Percentiles rank a stretch among this genome's conserved stretches.
Conservation (phyloP, 1,140 invertebrate genomes). For the Zaprionus tsacasi region DNA sequence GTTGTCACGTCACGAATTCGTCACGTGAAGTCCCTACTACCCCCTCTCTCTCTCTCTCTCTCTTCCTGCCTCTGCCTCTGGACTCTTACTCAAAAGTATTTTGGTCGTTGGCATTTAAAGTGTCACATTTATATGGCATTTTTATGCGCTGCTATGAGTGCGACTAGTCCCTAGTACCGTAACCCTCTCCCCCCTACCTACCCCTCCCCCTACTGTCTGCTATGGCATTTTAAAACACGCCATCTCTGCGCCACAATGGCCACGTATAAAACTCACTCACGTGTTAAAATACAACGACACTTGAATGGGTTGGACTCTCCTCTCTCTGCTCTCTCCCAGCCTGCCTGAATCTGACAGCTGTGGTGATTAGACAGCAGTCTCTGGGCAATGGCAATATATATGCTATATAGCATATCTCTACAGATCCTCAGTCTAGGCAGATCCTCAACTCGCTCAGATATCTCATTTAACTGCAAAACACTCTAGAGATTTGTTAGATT, state of each 20-base stretch:
- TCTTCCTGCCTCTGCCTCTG: not conserved
- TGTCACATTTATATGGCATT: conserved; percentile 81
- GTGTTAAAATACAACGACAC: conserved; percentile 70
- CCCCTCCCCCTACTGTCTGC: conserved; percentile 5
- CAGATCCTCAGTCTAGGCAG: not conserved
- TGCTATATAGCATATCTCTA: not conserved
- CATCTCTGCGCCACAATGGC: conserved; percentile 37
- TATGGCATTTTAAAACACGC: conserved; percentile 34
- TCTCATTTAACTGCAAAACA: not conserved
- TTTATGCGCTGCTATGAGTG: conserved; percentile 65
- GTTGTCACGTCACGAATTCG: conserved; percentile 75
- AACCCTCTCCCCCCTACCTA: not conserved
- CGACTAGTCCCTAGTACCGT: conserved; percentile 1
- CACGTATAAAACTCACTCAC: conserved; percentile 71
- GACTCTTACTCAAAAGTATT: conserved; percentile 62
- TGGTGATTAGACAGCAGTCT: conserved; percentile 32
- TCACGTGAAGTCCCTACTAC: conserved; percentile 60
- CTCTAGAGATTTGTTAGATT: conserved; percentile 24
- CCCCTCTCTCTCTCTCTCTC: not conserved
- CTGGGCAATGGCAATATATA: too few relatives aligned
- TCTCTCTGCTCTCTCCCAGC: not conserved
- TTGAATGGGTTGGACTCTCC: conserved; percentile 36
- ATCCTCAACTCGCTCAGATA: too few relatives aligned
- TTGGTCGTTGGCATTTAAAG: conserved; percentile 81
- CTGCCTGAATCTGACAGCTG: conserved; percentile 10